A percentile compares a stretch with the other conserved stretches of the same genome.
These are phyloP conservation scores for Heliothis subflexa DNA, from an alignment of 1,140 invertebrate genomes.

Conservation along the genomic window DNA sequence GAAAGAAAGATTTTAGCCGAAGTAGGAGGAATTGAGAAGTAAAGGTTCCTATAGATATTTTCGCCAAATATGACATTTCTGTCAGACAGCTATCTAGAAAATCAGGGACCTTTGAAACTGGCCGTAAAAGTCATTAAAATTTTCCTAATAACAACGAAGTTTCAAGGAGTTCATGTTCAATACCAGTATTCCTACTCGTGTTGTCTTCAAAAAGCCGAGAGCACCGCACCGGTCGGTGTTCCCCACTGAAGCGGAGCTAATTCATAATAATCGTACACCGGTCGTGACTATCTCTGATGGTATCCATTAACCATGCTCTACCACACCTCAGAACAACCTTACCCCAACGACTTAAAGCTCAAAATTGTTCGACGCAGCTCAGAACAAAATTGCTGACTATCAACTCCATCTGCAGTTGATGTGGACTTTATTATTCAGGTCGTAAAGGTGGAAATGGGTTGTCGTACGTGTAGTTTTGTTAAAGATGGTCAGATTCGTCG, in stretches of 20 bases:
- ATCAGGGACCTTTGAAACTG: no score
- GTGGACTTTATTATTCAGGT: neutral
- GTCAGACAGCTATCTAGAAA: no score
- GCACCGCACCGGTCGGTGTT: constrained; percentile 23
- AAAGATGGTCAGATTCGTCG: constrained; percentile 37
- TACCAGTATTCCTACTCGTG: constrained; percentile 17
- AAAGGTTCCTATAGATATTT: no score
- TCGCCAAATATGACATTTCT: no score
- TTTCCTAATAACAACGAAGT: neutral
- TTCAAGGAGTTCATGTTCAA: neutral
- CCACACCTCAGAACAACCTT: constrained; percentile 8
- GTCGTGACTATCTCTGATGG: constrained; percentile 49
- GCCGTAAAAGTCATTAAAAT: no score
- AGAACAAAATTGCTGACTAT: neutral
- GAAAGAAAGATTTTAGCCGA: no score
- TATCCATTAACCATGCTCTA: constrained; percentile 31
- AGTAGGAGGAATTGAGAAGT: no score
- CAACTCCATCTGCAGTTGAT: neutral
- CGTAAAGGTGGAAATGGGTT: neutral
- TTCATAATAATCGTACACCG: constrained; percentile 49
- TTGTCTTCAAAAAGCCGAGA: constrained; percentile 16
- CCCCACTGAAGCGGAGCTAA: constrained; percentile 46
- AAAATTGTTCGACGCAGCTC: constrained; percentile 9
- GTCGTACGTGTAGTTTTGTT: neutral
- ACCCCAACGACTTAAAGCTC: constrained; percentile 4